A percentile compares a stretch with the other conserved stretches of the same genome.
These are phyloP conservation scores for Rhynchomys soricoides DNA, from an alignment of 2,113 vertebrate species.

Conservation along the genomic window DNA sequence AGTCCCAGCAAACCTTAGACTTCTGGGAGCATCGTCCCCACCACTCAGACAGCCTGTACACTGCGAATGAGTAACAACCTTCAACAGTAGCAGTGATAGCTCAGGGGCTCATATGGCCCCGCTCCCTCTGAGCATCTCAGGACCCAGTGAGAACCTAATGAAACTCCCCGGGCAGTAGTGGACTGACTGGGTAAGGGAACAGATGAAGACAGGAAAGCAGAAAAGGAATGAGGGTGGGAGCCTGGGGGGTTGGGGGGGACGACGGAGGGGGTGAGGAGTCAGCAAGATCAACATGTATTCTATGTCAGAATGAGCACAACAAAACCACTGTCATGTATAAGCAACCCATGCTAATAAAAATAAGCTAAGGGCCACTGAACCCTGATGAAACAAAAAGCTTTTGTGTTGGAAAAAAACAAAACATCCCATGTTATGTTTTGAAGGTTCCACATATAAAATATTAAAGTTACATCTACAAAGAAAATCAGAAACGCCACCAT, in stretches of 20 bases:
- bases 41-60: not conserved
- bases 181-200: too few relatives aligned
- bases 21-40: not conserved
- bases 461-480: slow-evolving; percentile 21
- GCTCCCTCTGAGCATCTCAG: not conserved
- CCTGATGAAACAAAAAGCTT: not conserved
- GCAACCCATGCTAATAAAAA: not conserved
- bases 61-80: not conserved
- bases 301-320: too few relatives aligned
- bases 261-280: not conserved
- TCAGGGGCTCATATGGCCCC: not conserved
- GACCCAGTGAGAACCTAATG: not conserved
- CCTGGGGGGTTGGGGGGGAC: not conserved
- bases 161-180: not conserved
- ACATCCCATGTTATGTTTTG: not conserved
- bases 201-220: not conserved
- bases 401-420: not conserved
- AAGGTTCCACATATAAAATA: slow-evolving; percentile 21
- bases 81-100: not conserved
- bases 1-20: not conserved
- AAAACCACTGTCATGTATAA: not conserved
- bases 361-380: not conserved
- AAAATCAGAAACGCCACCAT: not conserved
- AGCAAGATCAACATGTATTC: not conserved
- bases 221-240: not conserved